phyloP scores from a whole-genome alignment of 1,140 invertebrate species.

The Diploscapter pachys region DNA sequence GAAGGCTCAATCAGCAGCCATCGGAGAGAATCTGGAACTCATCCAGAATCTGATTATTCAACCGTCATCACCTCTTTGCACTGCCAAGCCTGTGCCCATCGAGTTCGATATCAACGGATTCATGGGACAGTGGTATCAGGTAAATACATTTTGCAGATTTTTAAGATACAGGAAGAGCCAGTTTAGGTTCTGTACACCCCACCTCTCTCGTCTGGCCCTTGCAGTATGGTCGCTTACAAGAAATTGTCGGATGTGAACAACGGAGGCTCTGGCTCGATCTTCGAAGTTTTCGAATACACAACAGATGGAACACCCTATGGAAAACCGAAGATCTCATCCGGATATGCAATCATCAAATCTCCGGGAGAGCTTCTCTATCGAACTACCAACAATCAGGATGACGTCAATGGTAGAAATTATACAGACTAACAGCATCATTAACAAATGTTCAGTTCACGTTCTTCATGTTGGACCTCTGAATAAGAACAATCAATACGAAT shows the following conservation, averaged over 20 bases:
- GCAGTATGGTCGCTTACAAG: constrained; percentile 56
- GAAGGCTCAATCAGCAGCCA: constrained; percentile 55
- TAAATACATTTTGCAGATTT: background rate
- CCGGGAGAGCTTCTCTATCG: constrained; percentile 56
- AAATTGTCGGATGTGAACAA: constrained; percentile 55
- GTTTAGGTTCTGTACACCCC: constrained; percentile 51
- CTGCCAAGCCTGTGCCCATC: constrained; percentile 53
- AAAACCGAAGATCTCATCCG: constrained; percentile 57
- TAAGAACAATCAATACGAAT: constrained; percentile 38
- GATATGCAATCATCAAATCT: constrained; percentile 56
- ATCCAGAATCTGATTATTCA: constrained; percentile 57
- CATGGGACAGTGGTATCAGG: constrained; percentile 59
- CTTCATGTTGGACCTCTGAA: constrained; percentile 44
- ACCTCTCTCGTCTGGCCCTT: constrained; percentile 52
- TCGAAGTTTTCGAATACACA: constrained; percentile 58
- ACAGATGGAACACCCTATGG: constrained; percentile 58
- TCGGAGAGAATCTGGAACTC: constrained; percentile 57
- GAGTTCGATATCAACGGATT: constrained; percentile 55
- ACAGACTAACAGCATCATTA: background rate
- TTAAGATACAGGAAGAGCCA: constrained; percentile 3
- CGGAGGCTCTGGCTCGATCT: constrained; percentile 53
- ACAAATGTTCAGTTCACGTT: constrained; percentile 38
- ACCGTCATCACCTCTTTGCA: constrained; percentile 54
- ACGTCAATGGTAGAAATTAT: constrained; percentile 48
- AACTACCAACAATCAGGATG: constrained; percentile 57